Evolutionary conservation across 2,888 invertebrate genomes (phyloP).

Genomic region (Caenorhabditis sp.): DNA sequence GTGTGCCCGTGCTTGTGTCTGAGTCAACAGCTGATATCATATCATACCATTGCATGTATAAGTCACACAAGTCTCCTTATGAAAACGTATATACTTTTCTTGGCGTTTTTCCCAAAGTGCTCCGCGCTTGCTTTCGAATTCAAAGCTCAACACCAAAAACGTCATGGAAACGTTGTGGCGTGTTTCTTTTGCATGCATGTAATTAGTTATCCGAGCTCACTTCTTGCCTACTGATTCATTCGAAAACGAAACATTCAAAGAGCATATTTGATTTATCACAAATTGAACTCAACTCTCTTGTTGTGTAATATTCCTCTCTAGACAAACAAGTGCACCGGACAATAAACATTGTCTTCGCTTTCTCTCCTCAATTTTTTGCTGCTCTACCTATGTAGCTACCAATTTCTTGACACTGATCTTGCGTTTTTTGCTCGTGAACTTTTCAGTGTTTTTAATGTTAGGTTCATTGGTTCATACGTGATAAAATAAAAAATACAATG

Average conservation of each 20-base stretch:
- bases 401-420: constrained; percentile 35
- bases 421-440: neutral
- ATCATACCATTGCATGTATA: too few relatives aligned
- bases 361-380: neutral
- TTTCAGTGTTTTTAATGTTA: neutral
- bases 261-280: constrained; percentile 22
- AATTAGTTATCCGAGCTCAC: neutral
- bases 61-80: too few relatives aligned
- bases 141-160: neutral
- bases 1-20: too few relatives aligned
- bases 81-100: too few relatives aligned
- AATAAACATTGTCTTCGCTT: constrained; percentile 46
- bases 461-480: too few relatives aligned
- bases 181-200: neutral
- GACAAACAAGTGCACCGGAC: constrained; percentile 32
- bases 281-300: constrained; percentile 15
- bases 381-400: neutral
- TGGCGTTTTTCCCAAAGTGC: too few relatives aligned
- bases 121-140: neutral
- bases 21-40: neutral
- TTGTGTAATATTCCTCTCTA: constrained; percentile 13
- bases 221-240: too few relatives aligned
- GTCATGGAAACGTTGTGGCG: constrained; percentile 2
- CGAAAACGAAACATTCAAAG: constrained; percentile 1
- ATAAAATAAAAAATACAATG: too few relatives aligned